Base-by-base conservation (phyloP, 2,113 vertebrate genomes). In the Anas platyrhynchos region DNA sequence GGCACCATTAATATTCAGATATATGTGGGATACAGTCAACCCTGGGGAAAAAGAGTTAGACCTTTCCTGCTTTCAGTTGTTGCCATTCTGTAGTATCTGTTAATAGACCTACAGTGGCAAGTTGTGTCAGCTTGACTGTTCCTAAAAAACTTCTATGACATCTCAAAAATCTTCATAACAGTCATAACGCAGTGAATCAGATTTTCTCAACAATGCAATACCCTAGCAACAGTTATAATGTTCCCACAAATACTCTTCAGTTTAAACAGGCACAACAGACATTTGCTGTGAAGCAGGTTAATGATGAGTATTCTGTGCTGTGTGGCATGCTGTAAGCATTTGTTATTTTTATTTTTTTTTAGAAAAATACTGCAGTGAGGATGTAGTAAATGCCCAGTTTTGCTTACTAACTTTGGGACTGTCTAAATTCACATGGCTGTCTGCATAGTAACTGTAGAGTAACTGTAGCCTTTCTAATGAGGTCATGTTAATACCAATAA, bases 201-300 rank as follows among this genome's bases (percentile, higher is more conserved):
- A 56, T 54, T 84, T 81, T 81, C 8, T 81, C 36, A 59, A 1
- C 44, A 58, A 43, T 15, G 12, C 26, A 38, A 2, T 29, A 58
- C 8, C 7, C 41, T n/a, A 61, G 29, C 22, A 58, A 6, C n/a
- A 58, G 56, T 71, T 63, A 2, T 0, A 3, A 2, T 5, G 16
- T 85, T 91, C 67, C 43, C 44, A 48, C 38, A 76, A 13, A 21
- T 21, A 27, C 22, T 25, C 16, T 62, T 74, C 20, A 31, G 2
- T 46, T 71, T 75, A 18, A 86, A 68, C 18, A 62, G 44, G 26
- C 11, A 2, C 25, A 46, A 1, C 38, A 29, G 21, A 27, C 34
- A 3, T 27, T 34, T 79, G 8, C 31, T 91, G 32, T n/a, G 29
- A 9, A 56, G 17, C 23, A 54, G 34, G 25, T 75, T n/a, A 76